A percentile compares a stretch with the other conserved stretches of the same genome.
Evolutionary conservation across 2,888 invertebrate species (phyloP).

Genomic region (Pammene fasciana): DNA sequence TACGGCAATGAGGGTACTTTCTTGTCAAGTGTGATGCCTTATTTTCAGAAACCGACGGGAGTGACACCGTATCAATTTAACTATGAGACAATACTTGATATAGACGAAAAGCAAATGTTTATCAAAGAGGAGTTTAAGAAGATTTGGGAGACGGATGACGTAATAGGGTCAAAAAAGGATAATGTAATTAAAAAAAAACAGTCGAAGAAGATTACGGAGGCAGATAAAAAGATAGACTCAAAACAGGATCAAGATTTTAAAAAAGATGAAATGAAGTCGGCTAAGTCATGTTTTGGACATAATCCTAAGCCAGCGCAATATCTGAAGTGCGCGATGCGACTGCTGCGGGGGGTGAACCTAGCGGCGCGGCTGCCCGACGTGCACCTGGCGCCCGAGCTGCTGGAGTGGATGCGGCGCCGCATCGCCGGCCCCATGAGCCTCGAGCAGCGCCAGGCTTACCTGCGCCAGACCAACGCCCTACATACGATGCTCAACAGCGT

Average conservation of each 20-base stretch:
- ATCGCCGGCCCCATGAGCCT: constrained; percentile 61
- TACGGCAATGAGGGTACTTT: constrained; percentile 66
- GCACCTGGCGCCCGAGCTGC: constrained; percentile 68
- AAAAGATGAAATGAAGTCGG: constrained; percentile 57
- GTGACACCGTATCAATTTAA: constrained; percentile 59
- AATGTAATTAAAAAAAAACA: constrained; percentile 57
- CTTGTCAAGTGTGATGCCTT: constrained; percentile 63
- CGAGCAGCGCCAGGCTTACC: constrained; percentile 51
- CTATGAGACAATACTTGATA: constrained; percentile 68
- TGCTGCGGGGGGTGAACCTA: constrained; percentile 61
- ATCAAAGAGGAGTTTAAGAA: constrained; percentile 68
- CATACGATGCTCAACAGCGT: constrained; percentile 50
- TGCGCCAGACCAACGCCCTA: constrained; percentile 43
- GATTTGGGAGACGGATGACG: constrained; percentile 71
- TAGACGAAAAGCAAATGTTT: constrained; percentile 60
- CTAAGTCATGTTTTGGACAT: constrained; percentile 61
- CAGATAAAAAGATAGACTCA: too few species aligned
- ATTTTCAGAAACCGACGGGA: constrained; percentile 64
- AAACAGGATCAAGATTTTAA: constrained; percentile 56
- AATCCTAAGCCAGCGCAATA: constrained; percentile 66
- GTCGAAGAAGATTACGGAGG: constrained; percentile 48
- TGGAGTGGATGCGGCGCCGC: constrained; percentile 74
- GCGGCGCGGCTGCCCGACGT: constrained; percentile 72
- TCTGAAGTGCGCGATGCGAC: constrained; percentile 65
- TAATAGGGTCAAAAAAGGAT: constrained; percentile 55